phyloP scores from a whole-genome alignment of 2,797 vertebrate species.

The Sebastiscus albofasciatus region DNA sequence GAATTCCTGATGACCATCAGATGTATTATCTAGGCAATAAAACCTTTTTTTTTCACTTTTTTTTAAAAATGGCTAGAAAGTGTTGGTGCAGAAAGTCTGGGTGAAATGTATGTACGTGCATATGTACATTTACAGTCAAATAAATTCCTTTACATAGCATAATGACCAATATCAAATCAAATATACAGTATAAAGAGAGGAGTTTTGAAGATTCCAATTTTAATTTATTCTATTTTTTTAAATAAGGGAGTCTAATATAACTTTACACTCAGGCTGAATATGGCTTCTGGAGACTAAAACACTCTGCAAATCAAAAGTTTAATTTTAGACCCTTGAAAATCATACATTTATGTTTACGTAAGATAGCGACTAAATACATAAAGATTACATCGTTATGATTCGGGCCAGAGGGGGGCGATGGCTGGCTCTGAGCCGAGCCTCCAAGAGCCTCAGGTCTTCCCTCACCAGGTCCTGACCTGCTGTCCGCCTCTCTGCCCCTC shows the following conservation, averaged over 20 bases:
- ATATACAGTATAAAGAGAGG: neutral
- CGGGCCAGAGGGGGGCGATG: constrained; percentile 48
- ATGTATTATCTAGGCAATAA: neutral
- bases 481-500: constrained; percentile 32
- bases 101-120: neutral
- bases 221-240: neutral
- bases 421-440: neutral
- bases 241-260: neutral
- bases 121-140: neutral
- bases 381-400: neutral
- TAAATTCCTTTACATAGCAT: neutral
- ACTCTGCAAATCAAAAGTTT: neutral
- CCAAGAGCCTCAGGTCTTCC: constrained; percentile 21
- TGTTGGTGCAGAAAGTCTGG: neutral
- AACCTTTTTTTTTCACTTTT: neutral
- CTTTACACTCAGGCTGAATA: neutral
- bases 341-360: neutral
- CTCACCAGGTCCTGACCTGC: constrained; percentile 50
- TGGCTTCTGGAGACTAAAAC: neutral
- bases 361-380: neutral
- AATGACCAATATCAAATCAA: neutral
- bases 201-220: too few relatives aligned
- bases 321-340: neutral
- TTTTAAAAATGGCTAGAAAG: neutral
- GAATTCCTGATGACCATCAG: neutral